Base-by-base conservation (phyloP, 2,888 invertebrate species). In the Helleia helle region DNA sequence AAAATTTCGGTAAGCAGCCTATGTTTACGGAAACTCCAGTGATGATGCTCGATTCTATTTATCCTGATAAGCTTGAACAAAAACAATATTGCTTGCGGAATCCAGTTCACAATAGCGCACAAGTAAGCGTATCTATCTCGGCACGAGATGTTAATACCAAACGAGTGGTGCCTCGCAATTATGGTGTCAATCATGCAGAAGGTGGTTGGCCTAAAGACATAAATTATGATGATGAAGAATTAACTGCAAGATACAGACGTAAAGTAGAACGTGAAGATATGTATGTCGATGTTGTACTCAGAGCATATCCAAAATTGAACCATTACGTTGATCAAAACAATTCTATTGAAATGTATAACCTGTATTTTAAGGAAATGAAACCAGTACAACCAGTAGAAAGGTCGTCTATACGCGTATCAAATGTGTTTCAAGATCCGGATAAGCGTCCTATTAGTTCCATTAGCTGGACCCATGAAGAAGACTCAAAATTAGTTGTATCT, bases 181-280 rank as follows among this genome's bases (percentile, higher is more conserved):
- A 72, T 18, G 91, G 92, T 2, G 81, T 91, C 55, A 87, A 87
- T 46, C 93, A 94, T 59, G 74, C 73, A 8, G 93, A 93, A 70
- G 94, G 94, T 28, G 94, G 93, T 2, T 94, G 93, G 93, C 92
- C 93, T 0, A 91, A 90, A 61, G 93, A 94, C 42, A 71, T 90
- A 1, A 83, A 87, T 44, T 71, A 71, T 44, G 62, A 72, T 30
- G 89, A 90, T 52, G 85, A 89, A 46, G 93, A 94, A 61, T 88
- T 89, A 49, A 90, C 90, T 1, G 60, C 86, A 13, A 86, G 93
- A 38, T 90, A 89, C 61, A 86, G 90, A 38, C 91, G 92, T 50
- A 92, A 92, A 59, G 77, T 91, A 15, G 93, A 93, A 64, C 90
- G 93, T 43, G 93, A 93, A 50, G 93, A 93, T 51, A 60, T 70